These are phyloP conservation scores for Mus spretus DNA, from an alignment of 2,797 vertebrate genomes.

Conservation along the genomic window DNA sequence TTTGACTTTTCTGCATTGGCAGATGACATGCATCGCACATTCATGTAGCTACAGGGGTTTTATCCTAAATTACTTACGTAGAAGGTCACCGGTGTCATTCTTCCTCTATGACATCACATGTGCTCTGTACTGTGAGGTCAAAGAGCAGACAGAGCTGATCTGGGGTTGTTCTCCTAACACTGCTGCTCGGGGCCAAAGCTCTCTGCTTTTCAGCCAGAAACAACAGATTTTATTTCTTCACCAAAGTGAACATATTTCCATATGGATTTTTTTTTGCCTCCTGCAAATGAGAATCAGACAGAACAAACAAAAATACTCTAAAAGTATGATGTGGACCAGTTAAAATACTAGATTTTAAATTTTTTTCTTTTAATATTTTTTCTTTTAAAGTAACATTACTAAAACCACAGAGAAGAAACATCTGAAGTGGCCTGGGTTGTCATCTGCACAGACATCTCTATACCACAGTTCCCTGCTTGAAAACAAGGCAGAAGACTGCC, in stretches of 20 bases:
- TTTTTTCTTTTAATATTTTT: background rate
- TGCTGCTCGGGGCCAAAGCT: background rate
- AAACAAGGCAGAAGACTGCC: background rate
- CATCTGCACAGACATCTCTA: background rate
- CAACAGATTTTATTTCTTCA: background rate
- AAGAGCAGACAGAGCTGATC: background rate
- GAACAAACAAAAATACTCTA: background rate
- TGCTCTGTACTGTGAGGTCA: background rate
- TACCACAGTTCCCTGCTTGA: background rate
- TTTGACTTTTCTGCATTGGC: background rate
- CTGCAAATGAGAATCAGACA: background rate
- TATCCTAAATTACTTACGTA: background rate
- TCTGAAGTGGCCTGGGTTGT: background rate
- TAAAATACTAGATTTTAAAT: background rate
- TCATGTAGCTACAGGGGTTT: background rate
- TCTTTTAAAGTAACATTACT: background rate
- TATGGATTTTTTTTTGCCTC: background rate
- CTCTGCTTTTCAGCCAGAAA: background rate
- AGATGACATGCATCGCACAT: background rate
- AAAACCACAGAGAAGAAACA: background rate
- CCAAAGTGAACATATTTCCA: background rate
- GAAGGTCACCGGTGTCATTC: too few species aligned
- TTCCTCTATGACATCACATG: fast-evolving
- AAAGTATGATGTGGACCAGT: background rate
- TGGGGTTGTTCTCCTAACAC: background rate